Percentiles rank a stretch among this genome's conserved stretches.
Conservation (phyloP, 2,113 vertebrate species). For the Catharus bicknelli region DNA sequence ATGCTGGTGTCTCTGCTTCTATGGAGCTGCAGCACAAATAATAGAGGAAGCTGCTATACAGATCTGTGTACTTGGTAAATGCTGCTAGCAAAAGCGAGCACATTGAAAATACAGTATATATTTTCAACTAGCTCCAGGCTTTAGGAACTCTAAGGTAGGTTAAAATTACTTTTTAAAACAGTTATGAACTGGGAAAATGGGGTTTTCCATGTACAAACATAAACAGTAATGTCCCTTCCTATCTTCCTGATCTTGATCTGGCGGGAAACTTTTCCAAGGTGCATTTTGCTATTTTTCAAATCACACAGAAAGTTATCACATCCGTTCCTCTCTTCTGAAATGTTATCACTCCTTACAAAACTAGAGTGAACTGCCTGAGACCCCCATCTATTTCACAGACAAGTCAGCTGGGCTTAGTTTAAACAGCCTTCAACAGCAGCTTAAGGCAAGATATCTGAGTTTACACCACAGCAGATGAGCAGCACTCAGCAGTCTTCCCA, state of each 20-base stretch:
- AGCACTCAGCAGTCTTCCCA: not conserved
- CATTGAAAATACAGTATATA: not conserved
- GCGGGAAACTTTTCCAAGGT: accelerated
- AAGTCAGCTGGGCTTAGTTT: not conserved
- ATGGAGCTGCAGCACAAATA: not conserved
- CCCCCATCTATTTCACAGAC: not conserved
- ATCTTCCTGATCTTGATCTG: not conserved
- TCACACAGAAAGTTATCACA: not conserved
- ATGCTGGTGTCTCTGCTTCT: not conserved
- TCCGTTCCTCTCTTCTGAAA: not conserved
- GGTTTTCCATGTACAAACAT: not conserved
- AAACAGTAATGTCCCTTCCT: not conserved
- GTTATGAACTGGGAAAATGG: not conserved
- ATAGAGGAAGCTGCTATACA: not conserved
- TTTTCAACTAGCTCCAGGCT: not conserved
- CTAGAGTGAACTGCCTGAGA: not conserved
- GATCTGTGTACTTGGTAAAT: not conserved
- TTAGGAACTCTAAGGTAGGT: not conserved
- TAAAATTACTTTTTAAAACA: not conserved
- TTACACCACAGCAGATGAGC: not conserved
- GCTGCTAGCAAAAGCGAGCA: not conserved
- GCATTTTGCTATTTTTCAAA: not conserved
- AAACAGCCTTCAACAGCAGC: conserved; percentile 3
- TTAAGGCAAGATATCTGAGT: not conserved
- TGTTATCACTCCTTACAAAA: not conserved